Percentiles rank a stretch among this genome's conserved stretches.
phyloP scores from a whole-genome alignment of 2,888 invertebrate species.

The Caradrina kadenii region DNA sequence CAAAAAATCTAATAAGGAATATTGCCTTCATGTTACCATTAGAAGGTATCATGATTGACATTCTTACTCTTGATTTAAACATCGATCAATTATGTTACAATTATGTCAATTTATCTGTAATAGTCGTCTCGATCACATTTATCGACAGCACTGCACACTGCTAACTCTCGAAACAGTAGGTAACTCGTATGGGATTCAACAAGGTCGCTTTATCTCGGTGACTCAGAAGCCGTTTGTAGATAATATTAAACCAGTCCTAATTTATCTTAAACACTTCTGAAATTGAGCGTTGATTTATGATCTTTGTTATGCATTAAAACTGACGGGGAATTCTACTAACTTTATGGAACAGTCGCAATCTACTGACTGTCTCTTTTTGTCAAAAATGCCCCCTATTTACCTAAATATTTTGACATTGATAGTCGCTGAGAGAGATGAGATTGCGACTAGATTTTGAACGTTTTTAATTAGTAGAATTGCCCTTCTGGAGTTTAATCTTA shows the following conservation, averaged over 20 bases:
- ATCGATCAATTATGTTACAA: conserved; percentile 15
- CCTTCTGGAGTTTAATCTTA: conserved; percentile 4
- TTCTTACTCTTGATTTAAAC: background rate
- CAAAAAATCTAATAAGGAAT: conserved; percentile 16
- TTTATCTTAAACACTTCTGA: conserved; percentile 29
- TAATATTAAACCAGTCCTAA: conserved; percentile 9
- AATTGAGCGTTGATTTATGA: conserved; percentile 42
- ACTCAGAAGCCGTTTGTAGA: conserved; percentile 32
- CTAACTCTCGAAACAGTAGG: background rate
- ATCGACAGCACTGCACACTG: background rate
- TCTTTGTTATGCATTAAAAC: conserved; percentile 13
- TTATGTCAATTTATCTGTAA: conserved; percentile 4
- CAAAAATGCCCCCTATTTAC: no score
- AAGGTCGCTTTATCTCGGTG: conserved; percentile 54
- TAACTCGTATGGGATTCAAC: conserved; percentile 3
- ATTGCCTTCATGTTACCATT: no score
- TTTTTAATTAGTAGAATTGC: no score
- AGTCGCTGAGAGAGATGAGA: no score
- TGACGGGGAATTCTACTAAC: no score
- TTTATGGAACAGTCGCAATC: no score
- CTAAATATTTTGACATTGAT: no score
- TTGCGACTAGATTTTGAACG: no score
- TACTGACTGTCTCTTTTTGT: no score
- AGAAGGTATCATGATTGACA: no score
- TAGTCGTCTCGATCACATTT: background rate